phyloP scores from a whole-genome alignment of 1,140 invertebrate species.

The Oppia nitens region DNA sequence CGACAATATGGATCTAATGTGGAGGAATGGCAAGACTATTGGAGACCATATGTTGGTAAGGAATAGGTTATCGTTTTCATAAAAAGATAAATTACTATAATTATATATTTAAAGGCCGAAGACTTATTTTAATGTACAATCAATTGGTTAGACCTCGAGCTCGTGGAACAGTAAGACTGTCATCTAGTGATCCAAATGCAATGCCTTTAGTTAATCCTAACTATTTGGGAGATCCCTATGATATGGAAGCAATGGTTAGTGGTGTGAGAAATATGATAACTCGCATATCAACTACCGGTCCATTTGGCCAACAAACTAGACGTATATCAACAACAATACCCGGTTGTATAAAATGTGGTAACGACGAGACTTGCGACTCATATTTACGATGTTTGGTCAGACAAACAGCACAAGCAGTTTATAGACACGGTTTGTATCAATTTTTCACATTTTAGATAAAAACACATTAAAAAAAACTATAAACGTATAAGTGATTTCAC shows the following conservation, averaged over 20 bases:
- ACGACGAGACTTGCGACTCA: background rate
- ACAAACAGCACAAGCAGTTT: conserved; percentile 2
- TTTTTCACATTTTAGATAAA: conserved; percentile 69
- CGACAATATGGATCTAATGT: background rate
- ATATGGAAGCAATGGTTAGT: conserved; percentile 30
- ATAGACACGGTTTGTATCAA: conserved; percentile 37
- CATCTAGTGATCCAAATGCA: conserved; percentile 40
- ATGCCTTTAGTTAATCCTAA: conserved; percentile 65
- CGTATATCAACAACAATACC: conserved; percentile 23
- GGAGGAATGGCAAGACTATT: conserved; percentile 32
- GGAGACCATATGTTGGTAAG: conserved; percentile 6
- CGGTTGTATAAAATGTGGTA: conserved; percentile 45
- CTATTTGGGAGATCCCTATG: conserved; percentile 46
- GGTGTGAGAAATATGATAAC: conserved; percentile 15
- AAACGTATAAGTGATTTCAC: background rate
- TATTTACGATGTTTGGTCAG: conserved; percentile 5
- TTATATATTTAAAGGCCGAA: background rate
- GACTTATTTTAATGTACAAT: background rate
- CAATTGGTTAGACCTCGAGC: conserved; percentile 34
- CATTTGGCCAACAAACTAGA: conserved; percentile 4
- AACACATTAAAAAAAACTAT: conserved; percentile 38
- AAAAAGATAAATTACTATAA: conserved; percentile 32
- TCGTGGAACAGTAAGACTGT: conserved; percentile 38
- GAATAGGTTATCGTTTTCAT: conserved; percentile 24
- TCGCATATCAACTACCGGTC: conserved; percentile 8